A percentile compares a stretch with the other conserved stretches of the same genome.
Evolutionary conservation across 2,113 vertebrate genomes (phyloP).

Genomic region (Cranoglanis bouderius): DNA sequence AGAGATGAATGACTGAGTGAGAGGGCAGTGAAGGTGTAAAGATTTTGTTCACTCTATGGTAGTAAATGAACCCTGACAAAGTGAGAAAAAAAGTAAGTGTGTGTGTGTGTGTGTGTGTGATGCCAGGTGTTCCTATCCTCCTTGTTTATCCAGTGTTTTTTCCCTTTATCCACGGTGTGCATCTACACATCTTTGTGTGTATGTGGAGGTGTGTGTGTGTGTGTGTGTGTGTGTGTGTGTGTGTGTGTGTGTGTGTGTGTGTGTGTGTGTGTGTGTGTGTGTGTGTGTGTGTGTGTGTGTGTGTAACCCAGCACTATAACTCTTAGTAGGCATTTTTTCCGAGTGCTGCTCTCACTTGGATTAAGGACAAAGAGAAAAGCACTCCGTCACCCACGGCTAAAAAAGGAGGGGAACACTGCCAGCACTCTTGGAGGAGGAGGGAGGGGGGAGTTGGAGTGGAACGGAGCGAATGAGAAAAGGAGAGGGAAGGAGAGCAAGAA

Average conservation of each 20-base stretch:
- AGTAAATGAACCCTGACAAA: neutral
- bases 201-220: constrained; percentile 20
- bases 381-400: constrained; percentile 54
- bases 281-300: constrained; percentile 2
- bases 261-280: constrained; percentile 7
- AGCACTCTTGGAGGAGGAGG: constrained; percentile 14
- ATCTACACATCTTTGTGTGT: constrained; percentile 21
- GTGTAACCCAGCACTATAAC: constrained; percentile 26
- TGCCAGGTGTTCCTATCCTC: neutral
- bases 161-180: constrained; percentile 19
- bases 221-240: constrained; percentile 3
- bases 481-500: neutral
- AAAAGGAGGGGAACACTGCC: constrained; percentile 43
- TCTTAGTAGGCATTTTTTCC: constrained; percentile 52
- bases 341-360: constrained; percentile 51
- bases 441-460: neutral
- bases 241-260: constrained; percentile 11
- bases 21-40: neutral
- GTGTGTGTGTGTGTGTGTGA: constrained; percentile 9
- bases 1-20: neutral
- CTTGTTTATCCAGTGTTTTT: constrained; percentile 1
- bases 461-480: neutral
- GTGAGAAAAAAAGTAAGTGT: neutral
- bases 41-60: neutral
- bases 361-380: constrained; percentile 59